These are phyloP conservation scores for Eurystomus gularis DNA, from an alignment of 2,113 vertebrate species.

Conservation along the genomic window DNA sequence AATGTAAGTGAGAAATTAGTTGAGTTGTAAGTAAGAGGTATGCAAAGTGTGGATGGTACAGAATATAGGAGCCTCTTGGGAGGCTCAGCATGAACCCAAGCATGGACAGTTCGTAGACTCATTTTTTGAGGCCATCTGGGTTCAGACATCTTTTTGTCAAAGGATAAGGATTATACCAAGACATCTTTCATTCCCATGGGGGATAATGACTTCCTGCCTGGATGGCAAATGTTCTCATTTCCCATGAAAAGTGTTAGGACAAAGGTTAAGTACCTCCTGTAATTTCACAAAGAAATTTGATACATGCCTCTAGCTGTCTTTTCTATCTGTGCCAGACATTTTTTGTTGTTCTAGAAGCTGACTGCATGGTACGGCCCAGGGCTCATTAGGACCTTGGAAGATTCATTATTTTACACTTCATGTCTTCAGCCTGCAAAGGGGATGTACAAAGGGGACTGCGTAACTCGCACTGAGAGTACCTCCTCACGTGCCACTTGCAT, in stretches of 20 bases:
- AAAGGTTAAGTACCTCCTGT: constrained; percentile 14
- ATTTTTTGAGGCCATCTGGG: not conserved
- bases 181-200: not conserved
- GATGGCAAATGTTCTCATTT: constrained; percentile 23
- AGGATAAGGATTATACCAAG: not conserved
- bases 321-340: not conserved
- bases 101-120: accelerated
- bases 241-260: not conserved
- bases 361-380: not conserved
- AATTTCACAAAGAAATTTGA: not conserved
- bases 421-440: not conserved
- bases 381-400: not conserved
- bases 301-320: not conserved
- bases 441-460: not conserved
- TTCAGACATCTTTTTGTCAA: not conserved
- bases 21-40: not conserved
- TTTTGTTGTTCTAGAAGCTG: not conserved
- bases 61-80: not conserved
- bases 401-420: constrained; percentile 7
- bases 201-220: not conserved
- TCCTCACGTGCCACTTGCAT: not conserved
- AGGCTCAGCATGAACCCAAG: not conserved
- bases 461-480: not conserved
- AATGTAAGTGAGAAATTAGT: not conserved
- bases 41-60: not conserved